These are phyloP conservation scores for Tachina lurida DNA, from an alignment of 2,888 invertebrate species.

Conservation along the genomic window DNA sequence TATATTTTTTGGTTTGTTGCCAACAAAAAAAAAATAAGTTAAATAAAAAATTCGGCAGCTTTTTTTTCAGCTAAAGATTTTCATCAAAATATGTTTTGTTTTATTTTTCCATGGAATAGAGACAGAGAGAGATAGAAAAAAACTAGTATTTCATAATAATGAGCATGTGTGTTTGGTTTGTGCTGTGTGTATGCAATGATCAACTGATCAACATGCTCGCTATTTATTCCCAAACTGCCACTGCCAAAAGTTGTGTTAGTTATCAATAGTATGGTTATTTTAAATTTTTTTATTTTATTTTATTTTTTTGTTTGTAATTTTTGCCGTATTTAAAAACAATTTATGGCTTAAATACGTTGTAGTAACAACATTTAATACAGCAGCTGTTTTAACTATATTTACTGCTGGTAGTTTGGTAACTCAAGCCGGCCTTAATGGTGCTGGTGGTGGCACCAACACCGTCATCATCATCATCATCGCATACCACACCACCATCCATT, in stretches of 20 bases:
- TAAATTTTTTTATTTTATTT: slow-evolving; percentile 4
- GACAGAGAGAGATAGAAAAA: slow-evolving; percentile 8
- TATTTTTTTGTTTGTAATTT: slow-evolving; percentile 25
- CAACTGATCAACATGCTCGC: slow-evolving; percentile 44
- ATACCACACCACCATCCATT: slow-evolving; percentile 3
- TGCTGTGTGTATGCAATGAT: background rate
- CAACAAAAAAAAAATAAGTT: background rate
- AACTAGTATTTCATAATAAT: slow-evolving; percentile 70
- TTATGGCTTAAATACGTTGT: slow-evolving; percentile 67
- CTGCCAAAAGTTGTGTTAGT: slow-evolving; percentile 68
- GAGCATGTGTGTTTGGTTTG: slow-evolving; percentile 50
- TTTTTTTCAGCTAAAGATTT: slow-evolving; percentile 65
- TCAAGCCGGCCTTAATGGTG: slow-evolving; percentile 47
- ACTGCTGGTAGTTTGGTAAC: slow-evolving; percentile 63
- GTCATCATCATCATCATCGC: slow-evolving; percentile 8
- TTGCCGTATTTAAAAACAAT: slow-evolving; percentile 60
- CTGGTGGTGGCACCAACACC: slow-evolving; percentile 21
- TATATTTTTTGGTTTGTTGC: background rate
- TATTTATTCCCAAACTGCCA: slow-evolving; percentile 60
- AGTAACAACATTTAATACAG: slow-evolving; percentile 63
- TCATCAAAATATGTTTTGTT: slow-evolving; percentile 65
- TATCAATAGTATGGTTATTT: slow-evolving; percentile 61
- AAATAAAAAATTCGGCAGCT: slow-evolving; percentile 61
- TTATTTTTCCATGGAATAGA: slow-evolving; percentile 46
- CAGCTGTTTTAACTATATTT: slow-evolving; percentile 64